phyloP scores from a whole-genome alignment of 1,140 invertebrate species.

The Trachymyrmex septentrionalis region DNA sequence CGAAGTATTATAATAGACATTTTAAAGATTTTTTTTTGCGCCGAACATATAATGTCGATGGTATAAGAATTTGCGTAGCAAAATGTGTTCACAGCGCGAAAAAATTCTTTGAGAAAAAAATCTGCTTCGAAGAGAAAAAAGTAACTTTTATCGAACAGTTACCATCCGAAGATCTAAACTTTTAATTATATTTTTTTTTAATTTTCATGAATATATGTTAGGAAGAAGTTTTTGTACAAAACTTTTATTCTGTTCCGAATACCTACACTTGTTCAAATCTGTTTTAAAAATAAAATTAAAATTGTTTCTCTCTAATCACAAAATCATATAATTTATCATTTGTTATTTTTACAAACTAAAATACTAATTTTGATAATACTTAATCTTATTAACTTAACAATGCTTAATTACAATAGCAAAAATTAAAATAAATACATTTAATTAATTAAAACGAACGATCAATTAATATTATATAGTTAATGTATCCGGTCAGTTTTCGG shows the following conservation, averaged over 20 bases:
- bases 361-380: neutral
- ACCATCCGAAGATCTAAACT: neutral
- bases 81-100: no score
- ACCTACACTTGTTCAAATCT: neutral
- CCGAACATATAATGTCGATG: no score
- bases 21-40: no score
- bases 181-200: neutral
- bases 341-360: neutral
- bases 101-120: no score
- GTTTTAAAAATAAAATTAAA: neutral
- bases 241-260: neutral
- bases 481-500: neutral
- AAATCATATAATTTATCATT: neutral
- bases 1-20: no score
- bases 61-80: no score
- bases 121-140: no score
- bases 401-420: neutral
- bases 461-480: neutral
- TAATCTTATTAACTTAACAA: neutral
- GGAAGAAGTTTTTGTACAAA: neutral
- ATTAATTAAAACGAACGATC: neutral
- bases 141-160: no score
- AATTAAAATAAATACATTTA: neutral
- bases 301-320: neutral
- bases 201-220: neutral